These are phyloP conservation scores for Polypterus senegalus DNA, from an alignment of 2,113 vertebrate genomes.

Conservation along the genomic window DNA sequence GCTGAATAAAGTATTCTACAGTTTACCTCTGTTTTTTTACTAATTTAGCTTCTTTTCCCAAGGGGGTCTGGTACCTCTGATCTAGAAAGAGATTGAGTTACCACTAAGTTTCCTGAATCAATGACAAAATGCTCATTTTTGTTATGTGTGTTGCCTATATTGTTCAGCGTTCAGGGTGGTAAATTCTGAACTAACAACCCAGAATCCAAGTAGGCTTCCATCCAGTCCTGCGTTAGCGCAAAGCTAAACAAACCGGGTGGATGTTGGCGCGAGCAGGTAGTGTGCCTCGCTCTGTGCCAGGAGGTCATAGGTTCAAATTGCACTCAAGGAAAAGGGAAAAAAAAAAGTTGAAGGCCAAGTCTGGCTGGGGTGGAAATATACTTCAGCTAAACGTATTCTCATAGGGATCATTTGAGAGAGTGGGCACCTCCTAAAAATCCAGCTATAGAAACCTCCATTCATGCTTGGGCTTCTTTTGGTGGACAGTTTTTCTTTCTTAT, in stretches of 20 bases:
- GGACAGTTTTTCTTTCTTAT: no score
- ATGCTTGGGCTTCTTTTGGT: no score
- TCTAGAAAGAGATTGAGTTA: slow-evolving; percentile 21
- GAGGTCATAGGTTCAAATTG: slow-evolving; percentile 42
- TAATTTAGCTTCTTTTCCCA: slow-evolving; percentile 63
- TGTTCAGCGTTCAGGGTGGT: slow-evolving; percentile 23
- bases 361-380: no score
- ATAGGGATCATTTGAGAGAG: no score
- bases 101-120: slow-evolving; percentile 18
- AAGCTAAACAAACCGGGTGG: slow-evolving; percentile 20
- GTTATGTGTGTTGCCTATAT: slow-evolving; percentile 26
- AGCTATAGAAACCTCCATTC: no score
- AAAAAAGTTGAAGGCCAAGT: no score
- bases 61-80: slow-evolving; percentile 21
- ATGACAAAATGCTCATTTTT: slow-evolving; percentile 27
- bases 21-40: slow-evolving; percentile 77
- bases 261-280: slow-evolving; percentile 21
- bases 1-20: slow-evolving; percentile 85
- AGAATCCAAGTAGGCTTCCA: slow-evolving; percentile 13
- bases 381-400: no score
- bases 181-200: slow-evolving; percentile 13
- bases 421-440: no score
- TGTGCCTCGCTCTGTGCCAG: slow-evolving; percentile 3
- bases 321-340: slow-evolving; percentile 19
- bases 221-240: slow-evolving; percentile 21